Conservation (phyloP, 2,797 vertebrate species). For the Halcyon chelicuti region DNA sequence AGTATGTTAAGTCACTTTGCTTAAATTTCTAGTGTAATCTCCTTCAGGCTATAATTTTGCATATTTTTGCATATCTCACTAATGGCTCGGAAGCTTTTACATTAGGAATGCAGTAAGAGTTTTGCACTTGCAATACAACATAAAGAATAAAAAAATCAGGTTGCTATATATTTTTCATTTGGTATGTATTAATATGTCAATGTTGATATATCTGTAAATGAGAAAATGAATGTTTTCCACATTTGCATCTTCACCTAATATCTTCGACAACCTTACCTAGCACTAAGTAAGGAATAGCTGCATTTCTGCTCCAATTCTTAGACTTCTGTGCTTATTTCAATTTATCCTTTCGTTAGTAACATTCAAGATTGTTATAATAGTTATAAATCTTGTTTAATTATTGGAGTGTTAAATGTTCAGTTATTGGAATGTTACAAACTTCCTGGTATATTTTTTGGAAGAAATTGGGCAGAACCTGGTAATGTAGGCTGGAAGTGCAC, state of each 20-base stretch:
- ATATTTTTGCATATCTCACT: slow-evolving; percentile 74
- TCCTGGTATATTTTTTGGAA: neutral
- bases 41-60: slow-evolving; percentile 71
- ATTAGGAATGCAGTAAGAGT: slow-evolving; percentile 32
- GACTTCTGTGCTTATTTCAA: neutral
- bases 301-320: neutral
- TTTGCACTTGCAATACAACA: neutral
- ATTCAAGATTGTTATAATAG: neutral
- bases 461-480: neutral
- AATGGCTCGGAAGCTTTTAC: slow-evolving; percentile 51
- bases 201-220: slow-evolving; percentile 8
- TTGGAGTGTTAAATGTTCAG: neutral
- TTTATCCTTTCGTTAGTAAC: neutral
- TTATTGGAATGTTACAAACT: slow-evolving; percentile 1
- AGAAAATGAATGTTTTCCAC: neutral
- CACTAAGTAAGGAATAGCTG: neutral
- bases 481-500: neutral
- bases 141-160: neutral
- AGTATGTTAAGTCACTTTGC: slow-evolving; percentile 61
- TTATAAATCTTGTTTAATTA: slow-evolving; percentile 18
- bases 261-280: neutral
- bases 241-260: slow-evolving; percentile 4
- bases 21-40: slow-evolving; percentile 69
- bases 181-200: slow-evolving; percentile 23
- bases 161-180: neutral